Evolutionary conservation across 2,888 invertebrate genomes (phyloP).

Genomic region (Heteromyza rotundicornis): DNA sequence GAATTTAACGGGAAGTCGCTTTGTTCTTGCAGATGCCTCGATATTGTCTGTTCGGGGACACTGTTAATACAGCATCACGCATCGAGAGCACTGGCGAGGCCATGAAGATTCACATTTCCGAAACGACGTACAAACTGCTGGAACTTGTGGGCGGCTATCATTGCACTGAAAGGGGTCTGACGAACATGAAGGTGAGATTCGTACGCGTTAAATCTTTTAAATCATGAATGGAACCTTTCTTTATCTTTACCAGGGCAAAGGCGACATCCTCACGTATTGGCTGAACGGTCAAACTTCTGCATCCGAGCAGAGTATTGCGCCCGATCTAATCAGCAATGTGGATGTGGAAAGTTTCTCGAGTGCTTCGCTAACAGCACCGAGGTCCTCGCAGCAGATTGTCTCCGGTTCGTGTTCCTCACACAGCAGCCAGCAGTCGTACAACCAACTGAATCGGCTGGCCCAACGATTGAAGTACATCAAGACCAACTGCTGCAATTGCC

Average conservation of each 20-base stretch:
- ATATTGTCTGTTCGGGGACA: conserved; percentile 84
- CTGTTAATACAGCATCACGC: conserved; percentile 80
- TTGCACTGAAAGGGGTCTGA: conserved; percentile 75
- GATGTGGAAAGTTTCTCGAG: conserved; percentile 42
- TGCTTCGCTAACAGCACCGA: conserved; percentile 9
- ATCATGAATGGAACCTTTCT: not conserved
- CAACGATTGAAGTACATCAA: conserved; percentile 31
- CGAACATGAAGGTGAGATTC: conserved; percentile 72
- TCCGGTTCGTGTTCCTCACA: not conserved
- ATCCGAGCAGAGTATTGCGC: conserved; percentile 42
- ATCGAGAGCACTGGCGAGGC: conserved; percentile 81
- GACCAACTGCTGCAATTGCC: conserved; percentile 47
- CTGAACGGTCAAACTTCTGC: conserved; percentile 69
- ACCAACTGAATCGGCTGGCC: conserved; percentile 22
- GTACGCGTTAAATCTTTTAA: too few species aligned
- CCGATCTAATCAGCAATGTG: conserved; percentile 56
- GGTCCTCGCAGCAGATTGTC: not conserved
- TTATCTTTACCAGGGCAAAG: conserved; percentile 88
- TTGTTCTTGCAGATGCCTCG: conserved; percentile 72
- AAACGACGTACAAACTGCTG: conserved; percentile 71
- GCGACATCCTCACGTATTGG: conserved; percentile 88
- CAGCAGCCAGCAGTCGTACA: not conserved
- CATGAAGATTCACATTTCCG: conserved; percentile 77
- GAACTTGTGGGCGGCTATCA: conserved; percentile 75
- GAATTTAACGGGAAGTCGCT: not conserved